Evolutionary conservation across 2,888 invertebrate species (phyloP), one percentile per base, ranked within the genome.

Genomic region (Melinaea marsaeus): DNA sequence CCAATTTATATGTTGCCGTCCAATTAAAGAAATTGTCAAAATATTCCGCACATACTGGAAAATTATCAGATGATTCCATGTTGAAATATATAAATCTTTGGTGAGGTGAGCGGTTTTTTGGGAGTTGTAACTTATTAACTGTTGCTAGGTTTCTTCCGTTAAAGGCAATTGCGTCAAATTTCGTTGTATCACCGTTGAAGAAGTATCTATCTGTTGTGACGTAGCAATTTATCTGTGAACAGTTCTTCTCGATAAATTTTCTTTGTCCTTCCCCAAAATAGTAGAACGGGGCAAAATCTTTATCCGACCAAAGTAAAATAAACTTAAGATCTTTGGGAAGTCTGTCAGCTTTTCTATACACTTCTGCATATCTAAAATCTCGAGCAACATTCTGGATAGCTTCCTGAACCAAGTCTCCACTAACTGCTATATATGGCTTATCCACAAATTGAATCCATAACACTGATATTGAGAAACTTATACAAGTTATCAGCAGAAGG

Each of bases 21-120:
- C 85, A 86, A 68, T 91, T 90, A 56, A 91, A 91, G 64, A 81
- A 90, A 4, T 77, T 74, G n/a, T 91, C 84, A 46, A 77, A 89
- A 32, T 63, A 60, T 2, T 69, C 55, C 3, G 68, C 66, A 65
- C 89, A 90, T 0, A 85, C 74, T 0, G 90, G 89, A 62, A 77
- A 81, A 66, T 88, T 84, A 1, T 84, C 82, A 0, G 88, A 74
- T 0, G 91, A 90, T 70, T 91, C 91, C 76, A 82, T 81, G 59
- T 84, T 85, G 55, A 88, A 77, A 67, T 72, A 90, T 61, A 91
- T 82, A 62, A 86, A 91, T 69, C 84, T 85, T 63, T 91, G 91
- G 13, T 79, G 75, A 0, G 71, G 67, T 0, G 81, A 79, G 45
- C 90, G 74, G 2, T 57, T 46, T 9, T 58, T 58, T 2, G 90